Evolutionary conservation across 2,888 invertebrate species (phyloP), one percentile per base, ranked within the genome.

Genomic region (Brassicogethes aeneus): DNA sequence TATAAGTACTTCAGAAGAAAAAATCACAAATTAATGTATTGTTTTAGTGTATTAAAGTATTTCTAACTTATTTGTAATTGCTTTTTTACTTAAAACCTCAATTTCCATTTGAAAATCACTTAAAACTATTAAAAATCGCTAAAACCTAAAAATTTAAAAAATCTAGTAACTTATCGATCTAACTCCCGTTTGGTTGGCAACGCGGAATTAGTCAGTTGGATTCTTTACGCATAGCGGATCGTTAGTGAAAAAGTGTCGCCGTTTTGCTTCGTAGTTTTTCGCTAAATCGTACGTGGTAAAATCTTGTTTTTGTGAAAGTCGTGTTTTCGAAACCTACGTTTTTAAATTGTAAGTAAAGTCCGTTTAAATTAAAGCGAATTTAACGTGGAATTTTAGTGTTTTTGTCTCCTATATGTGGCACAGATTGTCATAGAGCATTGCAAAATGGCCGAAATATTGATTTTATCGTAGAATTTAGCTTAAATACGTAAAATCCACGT

Each of bases 391-490:
- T 23, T 23, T 5, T 23, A 23, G 5, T 10, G 23, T 23, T 23
- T 23, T 5, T 23, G 10, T 32, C 8, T 32, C 3, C 12, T 12
- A 32, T 10, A 10, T 8, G 10, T 32, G 32, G 23, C 5, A 23
- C 10, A 12, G 32, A 32, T 32, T 12, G 23, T 23, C 23, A 12
- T 3, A 52, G 10, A 12, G 32, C 23, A 5, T 10, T 10, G 57
- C 62, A 63, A 64, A 63, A 64, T 64, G 64, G 64, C 62, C 59
- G 64, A 59, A 32, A 12, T 64, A 64, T 64, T 61, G 64, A 64
- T 64, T 62, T 60, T 62, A 23, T 23, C 23, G 23, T 23, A n/a
- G n/a, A n/a, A n/a, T n/a, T n/a, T n/a, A n/a, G n/a, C n/a, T n/a
- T n/a, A n/a, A n/a, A n/a, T n/a, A n/a, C n/a, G n/a, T n/a, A n/a